Base-by-base conservation (phyloP, 1,140 invertebrate genomes). In the Caenorhabditis inopinata region DNA sequence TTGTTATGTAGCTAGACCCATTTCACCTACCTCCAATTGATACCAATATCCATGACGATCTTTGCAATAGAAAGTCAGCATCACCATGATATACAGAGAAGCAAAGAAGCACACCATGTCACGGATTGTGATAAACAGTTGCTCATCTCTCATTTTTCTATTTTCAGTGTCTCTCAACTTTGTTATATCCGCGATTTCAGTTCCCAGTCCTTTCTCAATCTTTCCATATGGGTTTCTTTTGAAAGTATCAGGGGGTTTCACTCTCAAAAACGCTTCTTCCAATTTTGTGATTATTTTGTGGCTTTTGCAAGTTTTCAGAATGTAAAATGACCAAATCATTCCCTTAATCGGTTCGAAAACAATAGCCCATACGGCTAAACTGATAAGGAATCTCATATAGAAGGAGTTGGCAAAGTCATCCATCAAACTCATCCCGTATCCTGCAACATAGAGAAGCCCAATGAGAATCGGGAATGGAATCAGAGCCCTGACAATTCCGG, bases 41-140 rank as follows among this genome's bases (percentile, higher is more conserved):
- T 89, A 89, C 12, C 85, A 80, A 76, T 85, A 90, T 16, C 86
- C 85, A 73, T 86, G 73, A 1, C 86, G 80, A 76, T 88, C 89
- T 27, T 89, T 81, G 80, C 88, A 88, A n/a, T 87, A 84, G 82
- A 90, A 90, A 78, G 89, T 89, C 73, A 90, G 87, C 11, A 89
- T 84, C 77, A 90, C 85, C 18, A 90, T 85, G 14, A 90, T 86
- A 85, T 87, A 89, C 38, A 90, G 78, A 85, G 79, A 73, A 21
- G 48, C 62, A 9, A 80, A 42, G 49, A 80, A 73, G 23, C 47
- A 48, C 7, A 80, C 12, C 48, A 83, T 68, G 78, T 83, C 76
- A 18, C 75, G 79, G 14, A 76, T 27, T 0, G 83, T 83, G 16
- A 84, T 62, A 46, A 83, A 83, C 88, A 90, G 89, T 85, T 90